Percentiles rank a stretch among this genome's conserved stretches.
Evolutionary conservation across 2,888 invertebrate genomes (phyloP).

Genomic region (Thymelicus sylvestris): DNA sequence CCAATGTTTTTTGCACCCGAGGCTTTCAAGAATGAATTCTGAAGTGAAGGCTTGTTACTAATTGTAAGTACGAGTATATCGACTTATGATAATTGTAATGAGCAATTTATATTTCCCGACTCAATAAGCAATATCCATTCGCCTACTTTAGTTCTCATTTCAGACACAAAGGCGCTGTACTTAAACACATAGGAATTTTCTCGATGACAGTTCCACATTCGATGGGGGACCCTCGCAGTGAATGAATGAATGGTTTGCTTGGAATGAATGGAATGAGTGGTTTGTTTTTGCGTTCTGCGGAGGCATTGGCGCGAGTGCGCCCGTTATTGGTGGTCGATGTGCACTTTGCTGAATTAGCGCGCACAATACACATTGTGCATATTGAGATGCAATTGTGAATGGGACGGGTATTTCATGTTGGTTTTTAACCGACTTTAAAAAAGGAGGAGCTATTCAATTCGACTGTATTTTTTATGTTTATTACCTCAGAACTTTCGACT

Average conservation of each 20-base stretch:
- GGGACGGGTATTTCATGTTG: no score
- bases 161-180: background rate
- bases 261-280: constrained; percentile 1
- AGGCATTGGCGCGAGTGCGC: background rate
- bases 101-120: no score
- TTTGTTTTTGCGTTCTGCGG: constrained; percentile 15
- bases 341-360: constrained; percentile 17
- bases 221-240: background rate
- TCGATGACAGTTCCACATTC: background rate
- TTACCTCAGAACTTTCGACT: no score
- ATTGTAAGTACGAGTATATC: no score
- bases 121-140: background rate
- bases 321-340: constrained; percentile 8
- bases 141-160: background rate
- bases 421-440: no score
- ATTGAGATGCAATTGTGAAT: no score
- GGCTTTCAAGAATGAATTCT: no score
- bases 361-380: background rate
- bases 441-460: no score
- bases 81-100: no score
- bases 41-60: no score
- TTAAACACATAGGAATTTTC: background rate
- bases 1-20: no score
- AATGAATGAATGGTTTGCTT: constrained; percentile 15
- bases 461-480: no score